These are phyloP conservation scores for Drosophila jambulina DNA, from an alignment of 1,140 invertebrate species.

Conservation along the genomic window DNA sequence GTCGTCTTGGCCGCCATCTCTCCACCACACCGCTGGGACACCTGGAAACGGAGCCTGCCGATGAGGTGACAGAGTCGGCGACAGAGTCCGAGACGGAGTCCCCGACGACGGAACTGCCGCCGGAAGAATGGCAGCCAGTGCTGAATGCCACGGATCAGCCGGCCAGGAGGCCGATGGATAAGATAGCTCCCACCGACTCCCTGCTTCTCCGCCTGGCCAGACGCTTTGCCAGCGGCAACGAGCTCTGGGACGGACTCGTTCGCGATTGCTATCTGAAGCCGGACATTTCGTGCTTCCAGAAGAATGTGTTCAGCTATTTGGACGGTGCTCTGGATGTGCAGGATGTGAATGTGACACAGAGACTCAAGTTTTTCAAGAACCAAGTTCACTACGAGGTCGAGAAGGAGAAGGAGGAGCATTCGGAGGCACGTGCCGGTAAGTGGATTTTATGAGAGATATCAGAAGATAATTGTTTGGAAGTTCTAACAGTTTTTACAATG, in stretches of 20 bases:
- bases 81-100: slow-evolving; percentile 23
- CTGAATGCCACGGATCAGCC: slow-evolving; percentile 41
- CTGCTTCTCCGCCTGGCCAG: slow-evolving; percentile 69
- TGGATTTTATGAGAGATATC: neutral
- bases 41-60: slow-evolving; percentile 16
- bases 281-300: slow-evolving; percentile 90
- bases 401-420: slow-evolving; percentile 64
- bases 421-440: slow-evolving; percentile 65
- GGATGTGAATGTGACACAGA: slow-evolving; percentile 89
- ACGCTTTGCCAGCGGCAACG: slow-evolving; percentile 87
- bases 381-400: slow-evolving; percentile 87
- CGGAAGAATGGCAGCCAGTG: slow-evolving; percentile 68
- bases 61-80: slow-evolving; percentile 1
- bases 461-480: neutral
- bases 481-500: neutral
- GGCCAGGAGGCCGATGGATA: slow-evolving; percentile 17
- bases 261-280: slow-evolving; percentile 89
- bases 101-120: slow-evolving; percentile 8
- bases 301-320: slow-evolving; percentile 90
- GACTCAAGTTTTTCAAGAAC: slow-evolving; percentile 90
- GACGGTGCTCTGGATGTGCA: slow-evolving; percentile 88
- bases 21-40: slow-evolving; percentile 55
- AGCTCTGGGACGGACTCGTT: slow-evolving; percentile 90
- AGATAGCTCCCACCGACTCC: slow-evolving; percentile 45
- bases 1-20: slow-evolving; percentile 31